phyloP scores from a whole-genome alignment of 2,888 invertebrate species.

The Dendrolimus pini region DNA sequence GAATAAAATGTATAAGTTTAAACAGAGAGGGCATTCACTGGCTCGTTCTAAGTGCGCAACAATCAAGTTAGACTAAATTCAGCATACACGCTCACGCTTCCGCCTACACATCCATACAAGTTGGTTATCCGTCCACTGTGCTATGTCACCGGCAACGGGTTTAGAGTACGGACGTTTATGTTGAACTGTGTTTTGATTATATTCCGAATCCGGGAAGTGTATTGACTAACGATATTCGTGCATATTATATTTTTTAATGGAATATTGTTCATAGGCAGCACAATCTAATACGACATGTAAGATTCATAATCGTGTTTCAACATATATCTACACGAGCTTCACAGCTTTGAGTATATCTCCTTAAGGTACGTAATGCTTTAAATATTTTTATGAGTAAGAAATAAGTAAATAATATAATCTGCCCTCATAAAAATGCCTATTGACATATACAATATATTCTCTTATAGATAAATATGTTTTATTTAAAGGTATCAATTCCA shows the following conservation, averaged over 20 bases:
- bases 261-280: background rate
- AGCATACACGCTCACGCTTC: conserved; percentile 12
- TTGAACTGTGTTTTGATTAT: conserved; percentile 3
- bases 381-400: background rate
- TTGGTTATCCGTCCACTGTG: conserved; percentile 12
- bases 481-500: too few relatives aligned
- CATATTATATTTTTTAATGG: background rate
- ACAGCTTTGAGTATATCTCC: background rate
- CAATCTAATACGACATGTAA: background rate
- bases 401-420: too few relatives aligned
- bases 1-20: background rate
- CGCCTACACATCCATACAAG: conserved; percentile 11
- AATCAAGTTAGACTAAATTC: background rate
- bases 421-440: too few relatives aligned
- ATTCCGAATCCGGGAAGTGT: background rate
- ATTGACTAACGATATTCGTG: background rate
- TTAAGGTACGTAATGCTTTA: background rate
- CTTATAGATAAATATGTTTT: too few relatives aligned
- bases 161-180: conserved; percentile 20
- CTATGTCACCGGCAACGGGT: conserved; percentile 21
- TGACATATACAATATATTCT: too few relatives aligned
- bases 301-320: background rate
- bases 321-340: background rate
- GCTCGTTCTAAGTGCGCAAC: background rate
- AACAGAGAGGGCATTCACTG: background rate